These are phyloP conservation scores for Electrophaes corylata DNA, from an alignment of 2,888 invertebrate genomes.

Conservation along the genomic window DNA sequence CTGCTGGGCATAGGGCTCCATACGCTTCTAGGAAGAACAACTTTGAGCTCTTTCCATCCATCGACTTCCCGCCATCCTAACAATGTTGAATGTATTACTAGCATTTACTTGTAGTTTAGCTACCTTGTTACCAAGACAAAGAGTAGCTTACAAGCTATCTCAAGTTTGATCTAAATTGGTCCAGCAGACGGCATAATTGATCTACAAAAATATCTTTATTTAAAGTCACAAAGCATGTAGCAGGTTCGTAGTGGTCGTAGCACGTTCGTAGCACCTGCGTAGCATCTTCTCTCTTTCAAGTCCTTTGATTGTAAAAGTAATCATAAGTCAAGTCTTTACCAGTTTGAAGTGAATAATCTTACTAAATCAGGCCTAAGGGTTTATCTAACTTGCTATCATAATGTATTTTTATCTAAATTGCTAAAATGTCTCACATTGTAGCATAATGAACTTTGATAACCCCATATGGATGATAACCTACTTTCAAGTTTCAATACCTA, in stretches of 20 bases:
- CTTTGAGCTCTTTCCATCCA: no score
- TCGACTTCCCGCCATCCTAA: no score
- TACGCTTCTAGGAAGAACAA: no score
- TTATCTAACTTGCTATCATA: conserved; percentile 35
- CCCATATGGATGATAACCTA: conserved; percentile 44
- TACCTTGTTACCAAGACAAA: no score
- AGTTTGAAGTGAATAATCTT: background rate
- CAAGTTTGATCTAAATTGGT: no score
- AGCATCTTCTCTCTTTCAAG: background rate
- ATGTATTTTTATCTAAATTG: conserved; percentile 55
- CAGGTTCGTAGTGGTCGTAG: background rate
- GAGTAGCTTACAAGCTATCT: no score
- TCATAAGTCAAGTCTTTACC: background rate
- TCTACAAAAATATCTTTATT: no score
- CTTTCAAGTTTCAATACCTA: conserved; percentile 10
- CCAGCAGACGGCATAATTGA: no score
- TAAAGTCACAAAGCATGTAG: background rate
- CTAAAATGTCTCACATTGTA: conserved; percentile 46
- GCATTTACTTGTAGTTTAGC: no score
- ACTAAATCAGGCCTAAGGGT: background rate
- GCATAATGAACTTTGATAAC: conserved; percentile 52
- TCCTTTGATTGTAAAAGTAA: background rate
- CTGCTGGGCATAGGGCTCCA: no score
- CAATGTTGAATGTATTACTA: no score
- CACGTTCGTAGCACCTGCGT: conserved; percentile 1